Evolutionary conservation across 2,797 vertebrate genomes (phyloP), one percentile per base, ranked within the genome.

Genomic region (Aselliscus stoliczkanus): DNA sequence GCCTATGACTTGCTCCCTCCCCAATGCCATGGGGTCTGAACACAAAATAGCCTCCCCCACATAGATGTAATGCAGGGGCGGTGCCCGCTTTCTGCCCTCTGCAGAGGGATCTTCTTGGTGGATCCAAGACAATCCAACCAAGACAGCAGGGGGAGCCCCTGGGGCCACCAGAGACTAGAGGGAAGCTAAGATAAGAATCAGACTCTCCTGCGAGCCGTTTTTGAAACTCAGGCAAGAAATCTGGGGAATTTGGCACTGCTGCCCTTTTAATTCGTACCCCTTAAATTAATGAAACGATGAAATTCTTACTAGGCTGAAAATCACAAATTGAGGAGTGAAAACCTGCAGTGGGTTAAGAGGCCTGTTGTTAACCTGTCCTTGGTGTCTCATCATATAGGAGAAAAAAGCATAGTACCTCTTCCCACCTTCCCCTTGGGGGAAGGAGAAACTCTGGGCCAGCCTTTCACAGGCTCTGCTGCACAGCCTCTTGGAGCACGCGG

Each of bases 51-150:
- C 23, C 76, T 60, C 39, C 5, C 13, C 18, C 14, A 17, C 15
- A 1, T 25, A 15, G 42, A 47, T 34, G 12, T 1, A 12, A 5
- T 47, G 12, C 13, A 7, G 29, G 25, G 14, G 13, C 1, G 9
- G 3, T 9, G 37, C 0, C 0, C 5, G 12, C 50, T 34, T 54
- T 39, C 4, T n/a, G n/a, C 14, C 70, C 7, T 11, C 8, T 9
- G 11, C 15, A 21, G 27, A 73, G 14, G 5, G 12, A 42, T n/a
- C 29, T 3, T 31, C 11, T 7, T 50, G 29, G 21, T 25, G 17
- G 56, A 21, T 12, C n/a, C 25, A 25, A 7, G 23, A 27, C 7
- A 34, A 27, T 12, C 29, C 21, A 21, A 5, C n/a, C 25, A 25
- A 7, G 18, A 23, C 2, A 21, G 5, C 3, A 7, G 21, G 29